Base-by-base conservation (phyloP, 2,797 vertebrate genomes). In the Pachyuromys duprasi region DNA sequence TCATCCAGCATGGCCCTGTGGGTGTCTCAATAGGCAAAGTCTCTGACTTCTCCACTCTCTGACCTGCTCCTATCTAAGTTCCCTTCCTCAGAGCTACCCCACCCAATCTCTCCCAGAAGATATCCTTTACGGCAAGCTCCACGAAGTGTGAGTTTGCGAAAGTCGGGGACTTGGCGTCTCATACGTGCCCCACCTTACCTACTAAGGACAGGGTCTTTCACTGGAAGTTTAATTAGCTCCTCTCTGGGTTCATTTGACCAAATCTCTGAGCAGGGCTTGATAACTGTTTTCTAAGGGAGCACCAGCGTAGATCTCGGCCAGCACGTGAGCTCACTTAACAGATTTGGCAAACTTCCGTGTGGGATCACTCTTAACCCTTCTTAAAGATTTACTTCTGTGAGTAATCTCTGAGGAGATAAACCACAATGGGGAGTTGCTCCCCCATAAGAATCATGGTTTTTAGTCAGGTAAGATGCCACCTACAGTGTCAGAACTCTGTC, bases 321-420 rank as follows among this genome's bases (percentile, higher is more conserved):
- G 49, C 13, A 33, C 13, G 1, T 62, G 8, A 31, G 70, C 36
- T 22, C 67, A 28, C 0, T 60, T 45, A 28, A 28, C 14, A 26
- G 45, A 3, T 20, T 17, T 9, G 2, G 1, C 39, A 65, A 36
- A 42, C 7, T 3, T 83, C 1, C 1, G 2, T 11, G 1, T 55
- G 2, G 7, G 6, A 36, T 20, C 90, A 70, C 86, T 82, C 33
- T 28, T 36, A 49, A 57, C 72, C 39, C 6, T 17, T 65, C 65
- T 89, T 24, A 2, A 45, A 18, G 86, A 17, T 75, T 94, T 65
- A 33, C 45, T 49, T 70, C 70, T 14, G 18, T 15, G 28, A 67
- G 5, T 3, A 31, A 31, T 86, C 53, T 62, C 22, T 26, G 26
- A 89, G 57, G 39, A 86, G 67, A 63, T 78, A 63, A 42, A 67